phyloP scores from a whole-genome alignment of 2,113 vertebrate genomes.

The Cryptotis parvus region DNA sequence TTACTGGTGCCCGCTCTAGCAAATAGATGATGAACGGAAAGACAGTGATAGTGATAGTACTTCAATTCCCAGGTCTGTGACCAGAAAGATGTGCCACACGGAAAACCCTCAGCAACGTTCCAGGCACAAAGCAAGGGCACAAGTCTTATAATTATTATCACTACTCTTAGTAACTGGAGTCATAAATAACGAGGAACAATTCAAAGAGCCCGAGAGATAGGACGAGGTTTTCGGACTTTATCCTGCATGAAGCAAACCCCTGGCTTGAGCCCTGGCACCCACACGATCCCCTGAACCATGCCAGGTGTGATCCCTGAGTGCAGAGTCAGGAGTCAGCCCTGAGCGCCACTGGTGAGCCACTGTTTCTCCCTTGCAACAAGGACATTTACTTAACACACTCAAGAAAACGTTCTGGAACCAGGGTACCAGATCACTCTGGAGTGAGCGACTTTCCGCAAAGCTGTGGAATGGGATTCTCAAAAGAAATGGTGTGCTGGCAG shows the following conservation, averaged over 20 bases:
- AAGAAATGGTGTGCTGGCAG: background rate
- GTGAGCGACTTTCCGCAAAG: background rate
- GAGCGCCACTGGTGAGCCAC: too few relatives aligned
- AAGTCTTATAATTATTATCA: slow-evolving; percentile 8
- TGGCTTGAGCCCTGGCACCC: too few relatives aligned
- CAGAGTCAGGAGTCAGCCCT: too few relatives aligned
- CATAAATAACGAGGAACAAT: too few relatives aligned
- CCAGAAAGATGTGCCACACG: background rate
- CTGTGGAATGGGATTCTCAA: slow-evolving; percentile 1
- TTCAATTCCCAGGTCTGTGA: slow-evolving; percentile 25
- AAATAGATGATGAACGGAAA: too few relatives aligned
- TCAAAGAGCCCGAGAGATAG: too few relatives aligned
- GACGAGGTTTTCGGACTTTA: too few relatives aligned
- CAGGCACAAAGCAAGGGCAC: background rate
- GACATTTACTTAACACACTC: slow-evolving; percentile 27
- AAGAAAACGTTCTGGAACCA: slow-evolving; percentile 25
- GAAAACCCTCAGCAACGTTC: slow-evolving; percentile 27
- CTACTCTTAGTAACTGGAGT: background rate
- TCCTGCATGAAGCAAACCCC: too few relatives aligned
- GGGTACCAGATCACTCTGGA: background rate
- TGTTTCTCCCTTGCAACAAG: background rate
- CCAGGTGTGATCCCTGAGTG: too few relatives aligned
- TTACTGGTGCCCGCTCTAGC: too few relatives aligned
- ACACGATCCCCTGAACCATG: too few relatives aligned
- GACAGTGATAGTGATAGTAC: too few relatives aligned